Evolutionary conservation across 2,888 invertebrate genomes (phyloP).

Genomic region (Plagodis dolabraria): DNA sequence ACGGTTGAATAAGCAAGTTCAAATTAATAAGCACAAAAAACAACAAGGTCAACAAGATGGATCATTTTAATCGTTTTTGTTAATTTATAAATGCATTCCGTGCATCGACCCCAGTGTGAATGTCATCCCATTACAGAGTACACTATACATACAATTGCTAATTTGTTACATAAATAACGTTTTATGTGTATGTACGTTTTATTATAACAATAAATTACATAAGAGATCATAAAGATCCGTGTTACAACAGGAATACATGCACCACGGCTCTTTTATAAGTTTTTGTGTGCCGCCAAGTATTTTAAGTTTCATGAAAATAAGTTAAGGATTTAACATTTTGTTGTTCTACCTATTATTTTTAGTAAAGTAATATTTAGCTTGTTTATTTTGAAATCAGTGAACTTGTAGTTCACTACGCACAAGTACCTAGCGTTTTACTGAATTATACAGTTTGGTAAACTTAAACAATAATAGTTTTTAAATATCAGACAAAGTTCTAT

Average conservation of each 20-base stretch:
- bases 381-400: too few species aligned
- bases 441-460: too few species aligned
- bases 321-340: background rate
- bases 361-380: too few species aligned
- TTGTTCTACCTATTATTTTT: too few species aligned
- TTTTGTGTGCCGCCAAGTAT: constrained; percentile 16
- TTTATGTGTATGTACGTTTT: constrained; percentile 34
- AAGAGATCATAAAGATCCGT: constrained; percentile 34
- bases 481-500: too few species aligned
- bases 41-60: constrained; percentile 23
- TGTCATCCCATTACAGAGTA: constrained; percentile 33
- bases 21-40: constrained; percentile 14
- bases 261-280: constrained; percentile 26
- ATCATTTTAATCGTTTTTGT: constrained; percentile 33
- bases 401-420: too few species aligned
- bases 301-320: constrained; percentile 12
- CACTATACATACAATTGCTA: constrained; percentile 24
- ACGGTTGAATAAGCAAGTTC: constrained; percentile 17
- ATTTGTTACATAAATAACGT: constrained; percentile 37
- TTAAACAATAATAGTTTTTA: too few species aligned
- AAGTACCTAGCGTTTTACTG: too few species aligned
- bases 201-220: constrained; percentile 38
- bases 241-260: constrained; percentile 30
- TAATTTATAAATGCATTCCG: constrained; percentile 33
- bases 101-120: constrained; percentile 37